Evolutionary conservation across 2,113 vertebrate genomes (phyloP).

Genomic region (Zosterops japonicus): DNA sequence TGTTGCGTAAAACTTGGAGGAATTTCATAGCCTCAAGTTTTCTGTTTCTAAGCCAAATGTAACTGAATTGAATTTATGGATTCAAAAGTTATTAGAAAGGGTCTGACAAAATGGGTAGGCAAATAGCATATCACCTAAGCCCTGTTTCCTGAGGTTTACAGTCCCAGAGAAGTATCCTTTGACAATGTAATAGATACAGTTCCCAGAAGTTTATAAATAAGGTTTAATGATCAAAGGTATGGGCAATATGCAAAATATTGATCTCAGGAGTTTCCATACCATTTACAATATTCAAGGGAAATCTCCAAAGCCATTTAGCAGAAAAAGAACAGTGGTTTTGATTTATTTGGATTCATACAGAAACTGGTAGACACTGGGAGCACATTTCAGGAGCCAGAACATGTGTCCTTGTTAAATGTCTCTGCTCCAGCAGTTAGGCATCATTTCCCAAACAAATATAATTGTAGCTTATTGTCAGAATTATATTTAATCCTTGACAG

Average conservation of each 20-base stretch:
- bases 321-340: not conserved
- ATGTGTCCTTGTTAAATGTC: not conserved
- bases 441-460: not conserved
- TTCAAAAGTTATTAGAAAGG: not conserved
- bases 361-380: not conserved
- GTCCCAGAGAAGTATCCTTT: not conserved
- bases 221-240: not conserved
- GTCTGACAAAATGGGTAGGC: not conserved
- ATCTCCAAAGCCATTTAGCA: not conserved
- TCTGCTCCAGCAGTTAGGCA: not conserved
- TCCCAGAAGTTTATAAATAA: not conserved
- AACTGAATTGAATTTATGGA: not conserved
- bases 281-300: not conserved
- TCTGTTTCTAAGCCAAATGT: not conserved
- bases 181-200: not conserved
- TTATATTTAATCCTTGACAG: not conserved
- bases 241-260: not conserved
- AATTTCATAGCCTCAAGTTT: not conserved
- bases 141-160: not conserved
- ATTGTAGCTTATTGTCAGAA: not conserved
- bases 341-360: not conserved
- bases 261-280: not conserved
- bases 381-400: not conserved
- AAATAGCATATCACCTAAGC: not conserved
- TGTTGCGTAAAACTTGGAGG: not conserved